Base-by-base conservation (phyloP, 2,797 vertebrate species). In the Hozukius guyotensis region DNA sequence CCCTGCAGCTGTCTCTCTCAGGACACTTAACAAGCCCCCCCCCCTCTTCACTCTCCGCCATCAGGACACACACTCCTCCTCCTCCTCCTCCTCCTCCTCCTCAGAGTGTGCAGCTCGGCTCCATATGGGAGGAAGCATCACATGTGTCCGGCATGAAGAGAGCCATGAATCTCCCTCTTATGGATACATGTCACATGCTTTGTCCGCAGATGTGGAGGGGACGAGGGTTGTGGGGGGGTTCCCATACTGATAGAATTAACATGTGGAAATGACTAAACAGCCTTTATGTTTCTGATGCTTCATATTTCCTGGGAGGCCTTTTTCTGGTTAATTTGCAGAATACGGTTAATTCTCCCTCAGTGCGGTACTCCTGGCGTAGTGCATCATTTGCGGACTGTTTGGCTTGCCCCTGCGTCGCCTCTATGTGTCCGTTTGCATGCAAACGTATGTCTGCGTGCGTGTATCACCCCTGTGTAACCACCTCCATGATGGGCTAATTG, bases 401-500 rank as follows among this genome's bases (percentile, higher is more conserved):
- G 80, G 66, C 85, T 71, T 74, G 72, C 27, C 52, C 52, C 61
- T 77, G 76, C 64, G 8, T 83, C 71, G 74, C 68, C 55, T 86
- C 32, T 38, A 27, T 77, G 71, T 67, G 74, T 75, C 64, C 27
- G 5, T 84, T 65, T 49, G 46, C 60, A 59, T 84, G 82, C 78
- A 89, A 89, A 85, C 87, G 89, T 87, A 85, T 89, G 93, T 87
- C 82, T 91, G 79, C 49, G 81, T 75, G 66, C 63, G 32, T 72
- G 72, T 71, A 88, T 90, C 89, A 87, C 83, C 87, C 81, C 87
- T 93, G 88, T 94, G 88, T 94, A 94, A 95, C 91, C 88, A 90
- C 89, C 94, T 93, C 93, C 91, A 92, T 92, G 93, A 95, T 94
- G 88, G 91, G 89, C 94, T 96, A 96, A 96, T 95, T 96, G 94